phyloP scores from a whole-genome alignment of 2,797 vertebrate species.

The Lithobates pipiens region DNA sequence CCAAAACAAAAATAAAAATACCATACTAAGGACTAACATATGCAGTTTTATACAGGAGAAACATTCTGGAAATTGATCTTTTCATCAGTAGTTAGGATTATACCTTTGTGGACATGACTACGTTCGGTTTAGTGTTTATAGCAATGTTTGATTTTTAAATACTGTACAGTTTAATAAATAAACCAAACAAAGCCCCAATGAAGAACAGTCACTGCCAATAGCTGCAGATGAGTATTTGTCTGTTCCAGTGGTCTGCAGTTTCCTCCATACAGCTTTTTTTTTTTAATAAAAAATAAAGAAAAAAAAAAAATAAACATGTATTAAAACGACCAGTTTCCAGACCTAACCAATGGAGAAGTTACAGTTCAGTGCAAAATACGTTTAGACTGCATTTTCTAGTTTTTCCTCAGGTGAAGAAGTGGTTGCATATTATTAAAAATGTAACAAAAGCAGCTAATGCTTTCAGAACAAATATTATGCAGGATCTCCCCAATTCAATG shows the following conservation, averaged over 20 bases:
- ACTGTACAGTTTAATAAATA: constrained; percentile 99
- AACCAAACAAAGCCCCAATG: constrained; percentile 93
- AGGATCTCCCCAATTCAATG: constrained; percentile 80
- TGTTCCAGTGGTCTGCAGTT: constrained; percentile 86
- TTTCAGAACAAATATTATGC: constrained; percentile 88
- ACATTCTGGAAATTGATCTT: constrained; percentile 93
- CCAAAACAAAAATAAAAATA: constrained; percentile 90
- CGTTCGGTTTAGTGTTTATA: constrained; percentile 92
- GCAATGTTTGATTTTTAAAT: constrained; percentile 95
- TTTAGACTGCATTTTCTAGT: constrained; percentile 89
- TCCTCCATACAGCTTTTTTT: constrained; percentile 81
- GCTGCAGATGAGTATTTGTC: constrained; percentile 88
- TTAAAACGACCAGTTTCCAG: constrained; percentile 93
- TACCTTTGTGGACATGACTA: constrained; percentile 87
- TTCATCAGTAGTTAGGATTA: constrained; percentile 97
- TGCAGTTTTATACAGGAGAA: constrained; percentile 91
- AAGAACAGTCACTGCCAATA: constrained; percentile 93
- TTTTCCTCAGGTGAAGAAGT: constrained; percentile 92
- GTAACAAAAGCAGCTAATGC: constrained; percentile 98
- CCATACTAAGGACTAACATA: constrained; percentile 85
- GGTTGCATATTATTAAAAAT: constrained; percentile 99
- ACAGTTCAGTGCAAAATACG: constrained; percentile 98
- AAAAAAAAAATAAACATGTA: constrained; percentile 75
- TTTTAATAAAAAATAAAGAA: constrained; percentile 16
- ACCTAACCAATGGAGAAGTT: constrained; percentile 92